Base-by-base conservation (phyloP, 1,140 invertebrate genomes). In the Aphelenchoides besseyi region DNA sequence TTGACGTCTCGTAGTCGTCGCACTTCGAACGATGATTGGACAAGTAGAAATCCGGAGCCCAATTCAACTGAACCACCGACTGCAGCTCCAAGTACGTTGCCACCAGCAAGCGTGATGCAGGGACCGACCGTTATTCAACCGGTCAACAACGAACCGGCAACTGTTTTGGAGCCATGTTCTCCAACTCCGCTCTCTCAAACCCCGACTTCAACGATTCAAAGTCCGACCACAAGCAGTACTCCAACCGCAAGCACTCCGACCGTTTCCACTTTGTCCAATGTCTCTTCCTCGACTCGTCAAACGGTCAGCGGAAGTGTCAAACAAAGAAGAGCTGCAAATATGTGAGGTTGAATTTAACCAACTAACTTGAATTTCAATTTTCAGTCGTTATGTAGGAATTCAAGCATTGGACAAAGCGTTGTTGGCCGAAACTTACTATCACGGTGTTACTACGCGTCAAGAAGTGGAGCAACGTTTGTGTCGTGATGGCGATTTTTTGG, bases 391-490 rank as follows among this genome's bases (percentile, higher is more conserved):
- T 23, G 41, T 48, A 23, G 41, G 41, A 12, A 48, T 48, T 23
- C 41, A 48, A 23, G 41, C 41, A 23, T 23, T 48, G 41, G 41
- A 48, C 41, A 48, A 48, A 23, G 41, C 41, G 12, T 23, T 48
- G 41, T 23, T 48, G 12, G 59, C n/a, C 59, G 30, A 61, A 29
- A 30, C n/a, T 2, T 61, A 61, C 30, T 61, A 61, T 36, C 59
- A 67, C 53, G 64, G 64, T 2, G n/a, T 67, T 16, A 28, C 52
- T n/a, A 16, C 18, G n/a, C 41, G 64, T 16, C n/a, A 67, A 26
- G 64, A 67, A 2, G 64, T 67, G 64, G 66, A 67, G 53, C 35
- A 67, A 18, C n/a, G n/a, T n/a, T 16, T 67, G 64, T n/a, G 18
- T 1, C 16, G 3, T n/a, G 64, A 67, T 18, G 64, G 64, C 26